Percentiles rank a stretch among this genome's conserved stretches.
These are phyloP conservation scores for Todiramphus saurophagus DNA, from an alignment of 2,113 vertebrate species.

Conservation along the genomic window DNA sequence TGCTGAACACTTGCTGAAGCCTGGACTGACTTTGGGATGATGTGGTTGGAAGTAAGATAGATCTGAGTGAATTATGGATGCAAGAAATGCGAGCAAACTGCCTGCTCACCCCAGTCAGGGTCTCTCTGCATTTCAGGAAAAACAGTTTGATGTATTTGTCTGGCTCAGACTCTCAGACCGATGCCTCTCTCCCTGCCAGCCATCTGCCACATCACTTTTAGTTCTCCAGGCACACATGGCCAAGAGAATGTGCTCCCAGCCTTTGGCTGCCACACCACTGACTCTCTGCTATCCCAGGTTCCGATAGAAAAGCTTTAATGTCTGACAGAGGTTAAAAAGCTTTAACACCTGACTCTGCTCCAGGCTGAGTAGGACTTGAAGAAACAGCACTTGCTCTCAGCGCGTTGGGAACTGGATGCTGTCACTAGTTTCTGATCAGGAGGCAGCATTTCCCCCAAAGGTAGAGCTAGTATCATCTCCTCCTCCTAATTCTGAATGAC, in stretches of 20 bases:
- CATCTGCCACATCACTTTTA: slow-evolving; percentile 40
- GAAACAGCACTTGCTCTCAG: neutral
- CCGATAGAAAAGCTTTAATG: neutral
- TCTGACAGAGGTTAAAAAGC: neutral
- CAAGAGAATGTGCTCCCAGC: neutral
- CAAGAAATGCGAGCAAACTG: neutral
- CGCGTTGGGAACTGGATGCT: neutral
- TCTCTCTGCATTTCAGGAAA: slow-evolving; percentile 16
- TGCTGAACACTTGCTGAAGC: neutral
- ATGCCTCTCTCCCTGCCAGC: slow-evolving; percentile 27
- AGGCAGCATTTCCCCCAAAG: neutral
- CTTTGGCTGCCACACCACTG: neutral
- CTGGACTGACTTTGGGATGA: neutral
- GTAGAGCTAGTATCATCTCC: neutral
- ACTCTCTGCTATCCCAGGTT: neutral
- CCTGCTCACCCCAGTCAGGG: neutral
- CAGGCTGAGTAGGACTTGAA: neutral
- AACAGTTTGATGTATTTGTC: slow-evolving; percentile 9
- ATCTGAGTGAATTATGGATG: neutral
- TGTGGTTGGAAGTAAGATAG: neutral
- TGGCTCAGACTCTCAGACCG: neutral
- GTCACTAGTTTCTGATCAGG: neutral
- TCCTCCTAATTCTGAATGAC: neutral
- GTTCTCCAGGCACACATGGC: neutral
- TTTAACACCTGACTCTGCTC: neutral